A percentile compares a stretch with the other conserved stretches of the same genome.
Evolutionary conservation across 2,888 invertebrate species (phyloP).

Genomic region (Pegoplata infirma): DNA sequence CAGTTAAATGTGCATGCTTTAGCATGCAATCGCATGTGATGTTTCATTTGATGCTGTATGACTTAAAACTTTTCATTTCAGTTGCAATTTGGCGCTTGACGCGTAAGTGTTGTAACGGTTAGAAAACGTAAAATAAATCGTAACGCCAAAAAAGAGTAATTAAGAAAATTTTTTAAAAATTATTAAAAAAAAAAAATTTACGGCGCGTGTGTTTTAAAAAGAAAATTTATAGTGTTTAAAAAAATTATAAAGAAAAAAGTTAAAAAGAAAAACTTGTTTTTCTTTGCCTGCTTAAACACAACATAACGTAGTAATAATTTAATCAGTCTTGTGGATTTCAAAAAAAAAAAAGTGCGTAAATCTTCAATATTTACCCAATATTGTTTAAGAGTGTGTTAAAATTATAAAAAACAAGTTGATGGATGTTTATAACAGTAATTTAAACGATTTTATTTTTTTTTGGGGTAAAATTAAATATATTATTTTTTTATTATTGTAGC

Average conservation of each 20-base stretch:
- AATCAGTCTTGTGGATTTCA: not conserved
- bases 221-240: not conserved
- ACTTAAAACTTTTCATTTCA: conserved; percentile 55
- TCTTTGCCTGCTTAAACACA: not conserved
- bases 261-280: not conserved
- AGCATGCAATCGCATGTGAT: conserved; percentile 45
- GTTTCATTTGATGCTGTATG: conserved; percentile 49
- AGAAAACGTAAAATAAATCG: not conserved
- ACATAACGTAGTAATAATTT: not conserved
- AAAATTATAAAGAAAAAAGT: not conserved
- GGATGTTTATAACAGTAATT: conserved; percentile 23
- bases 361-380: conserved; percentile 10
- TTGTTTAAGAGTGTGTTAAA: not conserved
- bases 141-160: not conserved
- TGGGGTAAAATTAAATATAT: conserved; percentile 11
- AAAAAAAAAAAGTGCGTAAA: conserved; percentile 18
- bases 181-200: too few species aligned
- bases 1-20: conserved; percentile 37
- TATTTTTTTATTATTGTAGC: conserved; percentile 34
- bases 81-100: conserved; percentile 61
- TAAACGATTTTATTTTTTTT: conserved; percentile 48
- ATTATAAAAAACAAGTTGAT: conserved; percentile 50
- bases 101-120: conserved; percentile 43
- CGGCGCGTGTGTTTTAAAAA: not conserved
- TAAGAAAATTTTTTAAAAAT: not conserved